A percentile compares a stretch with the other conserved stretches of the same genome.
phyloP scores from a whole-genome alignment of 53 echinoderm and acorn worm genomes.

The Luidia sarsii region DNA sequence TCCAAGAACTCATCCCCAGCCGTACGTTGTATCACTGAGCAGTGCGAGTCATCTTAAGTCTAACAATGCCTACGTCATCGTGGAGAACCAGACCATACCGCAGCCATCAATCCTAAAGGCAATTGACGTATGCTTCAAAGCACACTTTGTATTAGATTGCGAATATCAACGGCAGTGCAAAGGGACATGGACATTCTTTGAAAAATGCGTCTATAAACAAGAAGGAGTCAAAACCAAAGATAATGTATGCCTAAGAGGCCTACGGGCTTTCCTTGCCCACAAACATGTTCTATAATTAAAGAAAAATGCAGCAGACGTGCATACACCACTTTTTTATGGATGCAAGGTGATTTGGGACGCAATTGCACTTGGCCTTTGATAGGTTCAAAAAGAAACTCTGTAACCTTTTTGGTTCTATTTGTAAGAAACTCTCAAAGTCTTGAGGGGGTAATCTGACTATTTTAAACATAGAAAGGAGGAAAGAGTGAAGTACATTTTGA shows the following conservation, averaged over 20 bases:
- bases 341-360: no score
- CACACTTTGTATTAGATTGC: conserved; percentile 24
- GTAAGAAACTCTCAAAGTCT: no score
- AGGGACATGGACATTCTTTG: conserved; percentile 48
- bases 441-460: no score
- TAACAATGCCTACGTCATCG: not conserved
- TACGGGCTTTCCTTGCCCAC: conserved; percentile 5
- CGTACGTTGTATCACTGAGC: no score
- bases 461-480: no score
- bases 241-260: not conserved
- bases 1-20: not conserved
- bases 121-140: conserved; percentile 47
- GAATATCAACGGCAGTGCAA: conserved; percentile 46
- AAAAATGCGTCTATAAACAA: not conserved
- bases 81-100: no score
- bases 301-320: not conserved
- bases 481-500: no score
- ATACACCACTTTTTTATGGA: not conserved
- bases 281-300: conserved; percentile 27
- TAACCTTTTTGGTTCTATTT: no score
- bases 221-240: conserved; percentile 7
- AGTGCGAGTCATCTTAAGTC: no score
- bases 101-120: conserved; percentile 42
- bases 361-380: no score
- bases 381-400: no score